Base-by-base conservation (phyloP, 2,888 invertebrate genomes). In the Dromius quadrimaculatus region DNA sequence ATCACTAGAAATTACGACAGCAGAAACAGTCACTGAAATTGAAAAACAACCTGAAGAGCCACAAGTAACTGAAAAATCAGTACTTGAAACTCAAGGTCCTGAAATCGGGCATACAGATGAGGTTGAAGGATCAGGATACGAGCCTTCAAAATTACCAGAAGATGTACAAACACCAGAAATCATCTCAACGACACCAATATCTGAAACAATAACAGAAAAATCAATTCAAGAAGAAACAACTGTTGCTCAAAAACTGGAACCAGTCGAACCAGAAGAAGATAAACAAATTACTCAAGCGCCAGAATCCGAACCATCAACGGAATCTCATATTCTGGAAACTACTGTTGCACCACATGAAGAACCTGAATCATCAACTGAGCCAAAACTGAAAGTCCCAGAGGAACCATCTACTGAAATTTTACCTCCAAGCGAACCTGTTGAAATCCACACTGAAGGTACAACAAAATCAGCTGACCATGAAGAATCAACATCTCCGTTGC, bases 111-210 rank as follows among this genome's bases (percentile, higher is more conserved):
- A 41, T 61, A 38, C 8, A 1, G 63, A 70, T 9, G 2, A 13
- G 2, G 8, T 11, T 8, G 73, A 72, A 19, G 59, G 57, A 32
- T 61, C 68, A 11, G 72, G 72, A 54, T 57, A 73, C 32, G 54
- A 71, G 17, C 68, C 74, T 6, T 72, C 74, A 71, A 71, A 45
- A 70, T 71, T 71, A 62, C 43, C 45, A 28, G 45, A 65, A 71
- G 72, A 45, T 43, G 59, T 74, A 22, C 78, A 77, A 15, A 75
- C 77, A 34, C 75, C 75, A 64, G 13, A 32, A 43, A 11, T 6
- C 2, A 36, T 36, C 11, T 36, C 36, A n/a, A 36, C 36, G 1
- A 36, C 36, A 36, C 20, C 64, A 22, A 47, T n/a, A n/a, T n/a
- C n/a, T 1, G 45, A 36, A 54, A 32, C n/a, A 41, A 20, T 22